A percentile compares a stretch with the other conserved stretches of the same genome.
Evolutionary conservation across 2,113 vertebrate genomes (phyloP).

Genomic region (Plectropomus leopardus): DNA sequence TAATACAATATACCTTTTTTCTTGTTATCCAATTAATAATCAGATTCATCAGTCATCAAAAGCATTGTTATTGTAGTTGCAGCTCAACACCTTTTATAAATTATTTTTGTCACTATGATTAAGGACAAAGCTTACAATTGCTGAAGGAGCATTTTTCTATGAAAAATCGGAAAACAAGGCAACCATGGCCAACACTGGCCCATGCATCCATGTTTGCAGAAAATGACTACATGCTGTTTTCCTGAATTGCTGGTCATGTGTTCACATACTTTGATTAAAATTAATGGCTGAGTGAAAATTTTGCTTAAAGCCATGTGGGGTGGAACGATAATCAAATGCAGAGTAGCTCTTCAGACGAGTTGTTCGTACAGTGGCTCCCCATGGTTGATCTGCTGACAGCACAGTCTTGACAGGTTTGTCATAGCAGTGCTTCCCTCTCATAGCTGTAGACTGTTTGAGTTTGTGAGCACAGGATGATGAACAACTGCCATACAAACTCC

Average conservation of each 20-base stretch:
- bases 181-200: background rate
- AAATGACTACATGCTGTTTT: constrained; percentile 23
- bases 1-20: too few relatives aligned
- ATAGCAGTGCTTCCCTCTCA: constrained; percentile 26
- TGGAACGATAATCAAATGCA: constrained; percentile 37
- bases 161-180: constrained; percentile 18
- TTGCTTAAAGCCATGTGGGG: constrained; percentile 9
- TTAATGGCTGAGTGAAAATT: constrained; percentile 34
- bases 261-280: constrained; percentile 54
- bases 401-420: constrained; percentile 30
- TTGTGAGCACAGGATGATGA: constrained; percentile 10
- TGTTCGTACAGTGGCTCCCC: constrained; percentile 30
- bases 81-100: background rate
- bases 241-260: constrained; percentile 8
- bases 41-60: too few relatives aligned
- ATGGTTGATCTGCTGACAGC: constrained; percentile 44
- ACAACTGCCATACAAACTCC: constrained; percentile 16
- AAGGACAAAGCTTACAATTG: background rate
- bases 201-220: constrained; percentile 20
- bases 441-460: background rate
- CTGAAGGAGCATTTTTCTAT: constrained; percentile 1
- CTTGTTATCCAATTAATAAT: too few relatives aligned
- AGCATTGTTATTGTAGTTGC: too few relatives aligned
- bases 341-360: constrained; percentile 34
- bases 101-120: background rate